phyloP scores from a whole-genome alignment of 92 coral and sea anemone species.

The Blastomussa wellsi region DNA sequence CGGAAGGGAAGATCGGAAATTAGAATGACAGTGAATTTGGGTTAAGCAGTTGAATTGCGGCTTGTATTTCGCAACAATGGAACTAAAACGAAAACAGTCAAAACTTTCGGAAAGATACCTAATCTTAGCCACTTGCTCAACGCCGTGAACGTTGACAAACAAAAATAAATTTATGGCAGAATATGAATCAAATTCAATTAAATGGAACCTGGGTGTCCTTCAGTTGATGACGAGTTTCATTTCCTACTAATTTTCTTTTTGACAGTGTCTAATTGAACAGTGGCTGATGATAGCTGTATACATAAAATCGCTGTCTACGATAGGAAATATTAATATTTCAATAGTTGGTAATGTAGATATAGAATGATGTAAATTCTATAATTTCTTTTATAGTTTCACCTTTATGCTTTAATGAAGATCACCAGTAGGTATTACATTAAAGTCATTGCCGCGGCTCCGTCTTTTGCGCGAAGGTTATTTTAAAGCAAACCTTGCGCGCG shows the following conservation, averaged over 20 bases:
- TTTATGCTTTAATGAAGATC: no score
- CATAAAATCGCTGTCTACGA: not conserved
- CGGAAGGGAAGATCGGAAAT: not conserved
- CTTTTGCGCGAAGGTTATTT: no score
- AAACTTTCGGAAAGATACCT: not conserved
- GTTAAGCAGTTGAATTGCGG: not conserved
- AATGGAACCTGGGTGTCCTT: not conserved
- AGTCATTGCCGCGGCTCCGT: no score
- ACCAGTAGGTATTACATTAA: no score
- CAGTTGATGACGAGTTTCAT: not conserved
- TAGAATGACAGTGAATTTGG: not conserved
- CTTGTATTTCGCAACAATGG: not conserved
- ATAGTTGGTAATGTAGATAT: not conserved
- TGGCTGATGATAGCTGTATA: not conserved
- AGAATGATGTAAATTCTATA: no score
- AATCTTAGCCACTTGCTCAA: not conserved
- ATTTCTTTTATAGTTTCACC: no score
- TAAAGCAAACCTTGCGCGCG: no score
- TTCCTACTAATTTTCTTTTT: not conserved
- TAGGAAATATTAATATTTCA: not conserved
- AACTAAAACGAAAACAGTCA: not conserved
- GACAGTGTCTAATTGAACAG: not conserved
- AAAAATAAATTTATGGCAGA: not conserved
- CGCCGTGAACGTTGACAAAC: not conserved
- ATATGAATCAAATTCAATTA: not conserved